These are phyloP conservation scores for Aphidoletes aphidimyza DNA, from an alignment of 2,888 invertebrate genomes.

Conservation along the genomic window DNA sequence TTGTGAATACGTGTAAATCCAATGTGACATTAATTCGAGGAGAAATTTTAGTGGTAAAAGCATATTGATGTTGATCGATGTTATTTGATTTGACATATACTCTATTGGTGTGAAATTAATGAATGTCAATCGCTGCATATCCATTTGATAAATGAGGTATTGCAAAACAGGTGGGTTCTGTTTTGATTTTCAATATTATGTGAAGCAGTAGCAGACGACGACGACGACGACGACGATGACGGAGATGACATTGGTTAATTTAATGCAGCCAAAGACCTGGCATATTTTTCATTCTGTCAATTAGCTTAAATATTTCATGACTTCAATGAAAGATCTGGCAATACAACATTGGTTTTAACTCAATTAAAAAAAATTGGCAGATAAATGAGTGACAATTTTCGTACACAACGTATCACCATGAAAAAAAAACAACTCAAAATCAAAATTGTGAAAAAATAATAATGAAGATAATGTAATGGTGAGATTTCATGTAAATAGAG, in stretches of 20 bases:
- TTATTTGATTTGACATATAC: too few relatives aligned
- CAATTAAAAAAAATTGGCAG: too few relatives aligned
- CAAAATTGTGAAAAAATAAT: background rate
- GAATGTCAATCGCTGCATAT: background rate
- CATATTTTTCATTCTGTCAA: conserved; percentile 30
- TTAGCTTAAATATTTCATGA: background rate
- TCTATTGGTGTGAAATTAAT: background rate
- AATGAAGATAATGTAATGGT: background rate
- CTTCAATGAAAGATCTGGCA: background rate
- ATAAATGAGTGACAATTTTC: background rate
- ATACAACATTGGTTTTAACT: background rate
- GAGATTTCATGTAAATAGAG: background rate
- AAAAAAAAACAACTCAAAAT: too few relatives aligned
- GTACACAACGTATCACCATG: too few relatives aligned
- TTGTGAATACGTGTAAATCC: too few relatives aligned
- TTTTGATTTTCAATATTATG: too few relatives aligned
- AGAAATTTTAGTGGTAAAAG: too few relatives aligned
- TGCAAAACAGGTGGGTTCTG: background rate
- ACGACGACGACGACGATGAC: too few relatives aligned
- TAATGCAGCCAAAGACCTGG: background rate
- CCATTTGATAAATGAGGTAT: background rate
- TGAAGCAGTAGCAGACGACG: too few relatives aligned
- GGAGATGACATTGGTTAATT: background rate
- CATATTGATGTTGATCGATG: too few relatives aligned
- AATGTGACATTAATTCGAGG: too few relatives aligned